Evolutionary conservation across 2,797 vertebrate genomes (phyloP).

Genomic region (Myiothlypis chrysogaster): DNA sequence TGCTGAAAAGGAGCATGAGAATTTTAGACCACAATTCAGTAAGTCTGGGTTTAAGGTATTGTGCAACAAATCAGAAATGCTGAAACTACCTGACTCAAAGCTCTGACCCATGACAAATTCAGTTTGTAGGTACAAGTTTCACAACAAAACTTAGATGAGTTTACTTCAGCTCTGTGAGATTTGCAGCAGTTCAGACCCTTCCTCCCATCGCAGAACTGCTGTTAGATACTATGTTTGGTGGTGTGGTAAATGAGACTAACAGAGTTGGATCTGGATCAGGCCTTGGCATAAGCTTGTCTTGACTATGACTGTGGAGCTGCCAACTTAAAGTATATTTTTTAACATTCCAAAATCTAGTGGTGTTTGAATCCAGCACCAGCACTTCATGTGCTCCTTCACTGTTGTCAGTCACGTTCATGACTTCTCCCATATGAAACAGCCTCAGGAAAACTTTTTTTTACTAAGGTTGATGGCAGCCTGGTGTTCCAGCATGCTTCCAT

Average conservation of each 20-base stretch:
- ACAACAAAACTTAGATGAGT: neutral
- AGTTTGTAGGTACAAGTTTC: neutral
- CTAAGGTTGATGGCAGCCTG: neutral
- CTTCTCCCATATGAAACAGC: neutral
- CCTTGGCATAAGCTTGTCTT: neutral
- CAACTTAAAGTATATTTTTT: neutral
- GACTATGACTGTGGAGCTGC: neutral
- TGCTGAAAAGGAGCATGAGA: neutral
- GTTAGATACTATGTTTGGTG: rapidly evolving
- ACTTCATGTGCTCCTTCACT: neutral
- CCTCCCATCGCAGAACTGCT: neutral
- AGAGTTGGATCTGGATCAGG: neutral
- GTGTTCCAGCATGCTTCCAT: neutral
- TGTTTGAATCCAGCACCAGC: neutral
- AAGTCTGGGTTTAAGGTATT: neutral
- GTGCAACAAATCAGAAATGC: neutral
- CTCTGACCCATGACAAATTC: neutral
- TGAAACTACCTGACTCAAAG: neutral
- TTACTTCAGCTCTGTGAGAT: neutral
- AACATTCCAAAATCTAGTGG: neutral
- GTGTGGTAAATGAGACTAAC: neutral
- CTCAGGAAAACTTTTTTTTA: neutral
- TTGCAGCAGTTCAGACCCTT: neutral
- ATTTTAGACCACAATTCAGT: neutral
- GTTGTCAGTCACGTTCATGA: neutral